Conservation (phyloP, 2,797 vertebrate species). For the Lycodopsis pacificus region DNA sequence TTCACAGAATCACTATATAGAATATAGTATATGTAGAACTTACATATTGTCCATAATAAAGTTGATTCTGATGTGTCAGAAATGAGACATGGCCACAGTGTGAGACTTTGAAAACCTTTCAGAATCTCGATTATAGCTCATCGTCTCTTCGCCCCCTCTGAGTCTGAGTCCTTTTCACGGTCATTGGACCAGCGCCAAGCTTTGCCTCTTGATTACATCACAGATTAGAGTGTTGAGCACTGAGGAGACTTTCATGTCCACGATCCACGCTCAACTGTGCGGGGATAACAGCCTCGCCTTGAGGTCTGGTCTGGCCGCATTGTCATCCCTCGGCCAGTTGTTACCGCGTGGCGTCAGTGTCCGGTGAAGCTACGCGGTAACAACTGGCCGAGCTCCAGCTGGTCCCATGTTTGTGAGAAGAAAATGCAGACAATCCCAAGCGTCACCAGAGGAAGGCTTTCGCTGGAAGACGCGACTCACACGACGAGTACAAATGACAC, state of each 20-base stretch:
- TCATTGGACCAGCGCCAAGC: constrained; percentile 31
- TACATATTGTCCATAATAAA: too few species aligned
- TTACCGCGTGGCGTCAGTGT: too few species aligned
- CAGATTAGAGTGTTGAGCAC: constrained; percentile 56
- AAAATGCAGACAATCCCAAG: constrained; percentile 5
- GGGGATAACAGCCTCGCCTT: constrained; percentile 32
- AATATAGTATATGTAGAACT: too few species aligned
- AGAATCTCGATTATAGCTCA: neutral
- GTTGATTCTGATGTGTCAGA: neutral
- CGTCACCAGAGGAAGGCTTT: neutral
- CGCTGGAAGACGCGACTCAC: constrained; percentile 4
- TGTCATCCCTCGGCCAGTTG: neutral
- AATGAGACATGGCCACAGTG: neutral
- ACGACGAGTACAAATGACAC: constrained; percentile 33
- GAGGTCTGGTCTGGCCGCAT: constrained; percentile 32
- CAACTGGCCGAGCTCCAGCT: neutral
- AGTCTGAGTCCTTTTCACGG: constrained; percentile 27
- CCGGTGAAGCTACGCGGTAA: neutral
- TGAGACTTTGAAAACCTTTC: too few species aligned
- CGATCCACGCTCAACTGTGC: constrained; percentile 41
- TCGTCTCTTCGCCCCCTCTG: constrained; percentile 6
- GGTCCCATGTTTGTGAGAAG: constrained; percentile 8
- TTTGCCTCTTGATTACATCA: constrained; percentile 70
- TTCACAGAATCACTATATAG: too few species aligned
- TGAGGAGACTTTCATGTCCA: constrained; percentile 42